Conservation (phyloP, 2,888 invertebrate genomes). For the Oscheius onirici region DNA sequence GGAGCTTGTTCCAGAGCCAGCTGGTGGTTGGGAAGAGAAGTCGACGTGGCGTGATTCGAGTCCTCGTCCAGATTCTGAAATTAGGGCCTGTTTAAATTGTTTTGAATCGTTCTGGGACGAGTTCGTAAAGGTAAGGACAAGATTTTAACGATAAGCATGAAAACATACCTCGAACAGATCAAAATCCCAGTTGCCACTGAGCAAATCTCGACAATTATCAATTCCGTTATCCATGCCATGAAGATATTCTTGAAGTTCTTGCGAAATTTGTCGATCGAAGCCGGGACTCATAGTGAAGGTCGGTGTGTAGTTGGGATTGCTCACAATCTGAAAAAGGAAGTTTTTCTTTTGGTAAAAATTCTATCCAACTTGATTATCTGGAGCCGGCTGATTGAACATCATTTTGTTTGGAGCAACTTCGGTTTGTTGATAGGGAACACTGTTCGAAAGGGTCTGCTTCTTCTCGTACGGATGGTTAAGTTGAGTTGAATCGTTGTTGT, state of each 20-base stretch:
- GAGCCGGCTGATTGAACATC: not conserved
- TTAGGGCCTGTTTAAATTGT: too few relatives aligned
- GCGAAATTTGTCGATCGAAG: conserved; percentile 47
- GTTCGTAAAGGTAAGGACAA: too few relatives aligned
- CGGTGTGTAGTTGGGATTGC: conserved; percentile 31
- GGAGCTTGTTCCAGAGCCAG: conserved; percentile 33
- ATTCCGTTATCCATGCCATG: conserved; percentile 53
- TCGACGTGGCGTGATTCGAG: not conserved
- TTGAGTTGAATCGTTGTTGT: too few relatives aligned
- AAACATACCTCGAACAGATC: conserved; percentile 32
- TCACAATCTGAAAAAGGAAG: not conserved
- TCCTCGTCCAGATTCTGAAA: conserved; percentile 26
- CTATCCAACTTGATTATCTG: not conserved
- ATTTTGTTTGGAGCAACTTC: not conserved
- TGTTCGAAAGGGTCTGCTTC: not conserved
- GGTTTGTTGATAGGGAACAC: not conserved
- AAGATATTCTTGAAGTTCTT: conserved; percentile 59
- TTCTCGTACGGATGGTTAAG: too few relatives aligned
- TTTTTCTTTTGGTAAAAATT: not conserved
- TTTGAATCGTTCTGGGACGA: too few relatives aligned
- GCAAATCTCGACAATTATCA: conserved; percentile 55
- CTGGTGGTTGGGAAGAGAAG: not conserved
- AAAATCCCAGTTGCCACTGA: conserved; percentile 52
- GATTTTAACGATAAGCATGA: too few relatives aligned
- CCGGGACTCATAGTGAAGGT: conserved; percentile 46